These are phyloP conservation scores for Lepidocolaptes lacrymiger DNA, from an alignment of 2,797 vertebrate genomes.

Conservation along the genomic window DNA sequence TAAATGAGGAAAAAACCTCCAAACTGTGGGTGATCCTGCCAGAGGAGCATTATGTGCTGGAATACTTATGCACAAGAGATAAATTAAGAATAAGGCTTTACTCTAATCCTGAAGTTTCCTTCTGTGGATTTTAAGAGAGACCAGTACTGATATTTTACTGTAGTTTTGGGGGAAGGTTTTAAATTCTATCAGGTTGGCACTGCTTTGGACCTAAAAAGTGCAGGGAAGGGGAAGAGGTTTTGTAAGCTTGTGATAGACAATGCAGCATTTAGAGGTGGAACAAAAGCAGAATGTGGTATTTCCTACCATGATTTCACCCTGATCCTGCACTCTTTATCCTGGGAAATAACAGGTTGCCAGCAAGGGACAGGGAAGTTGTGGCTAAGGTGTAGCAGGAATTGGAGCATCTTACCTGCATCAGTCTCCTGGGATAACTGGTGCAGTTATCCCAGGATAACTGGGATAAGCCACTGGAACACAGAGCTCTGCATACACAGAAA, in stretches of 20 bases:
- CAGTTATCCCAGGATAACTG: no score
- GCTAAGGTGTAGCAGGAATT: neutral
- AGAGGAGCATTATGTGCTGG: neutral
- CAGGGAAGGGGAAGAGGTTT: neutral
- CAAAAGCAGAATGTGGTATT: neutral
- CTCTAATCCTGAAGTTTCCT: conserved; percentile 44
- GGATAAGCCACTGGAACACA: neutral
- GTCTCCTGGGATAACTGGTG: neutral
- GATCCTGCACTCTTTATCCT: neutral
- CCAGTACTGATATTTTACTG: conserved; percentile 1
- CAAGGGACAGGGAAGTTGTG: neutral
- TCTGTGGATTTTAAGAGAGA: conserved; percentile 36
- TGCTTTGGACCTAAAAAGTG: neutral
- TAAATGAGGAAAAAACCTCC: neutral
- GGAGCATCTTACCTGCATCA: neutral
- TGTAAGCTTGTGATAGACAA: rapidly evolving
- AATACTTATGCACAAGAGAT: neutral
- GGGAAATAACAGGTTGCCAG: neutral
- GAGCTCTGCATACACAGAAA: neutral
- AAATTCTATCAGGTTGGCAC: neutral
- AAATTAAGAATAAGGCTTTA: conserved; percentile 40
- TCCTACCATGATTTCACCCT: neutral
- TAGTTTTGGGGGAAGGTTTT: neutral
- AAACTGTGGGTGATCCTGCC: conserved; percentile 24
- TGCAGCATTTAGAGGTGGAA: neutral